Conservation (phyloP, 1,140 invertebrate genomes). For the Psix sp. region DNA sequence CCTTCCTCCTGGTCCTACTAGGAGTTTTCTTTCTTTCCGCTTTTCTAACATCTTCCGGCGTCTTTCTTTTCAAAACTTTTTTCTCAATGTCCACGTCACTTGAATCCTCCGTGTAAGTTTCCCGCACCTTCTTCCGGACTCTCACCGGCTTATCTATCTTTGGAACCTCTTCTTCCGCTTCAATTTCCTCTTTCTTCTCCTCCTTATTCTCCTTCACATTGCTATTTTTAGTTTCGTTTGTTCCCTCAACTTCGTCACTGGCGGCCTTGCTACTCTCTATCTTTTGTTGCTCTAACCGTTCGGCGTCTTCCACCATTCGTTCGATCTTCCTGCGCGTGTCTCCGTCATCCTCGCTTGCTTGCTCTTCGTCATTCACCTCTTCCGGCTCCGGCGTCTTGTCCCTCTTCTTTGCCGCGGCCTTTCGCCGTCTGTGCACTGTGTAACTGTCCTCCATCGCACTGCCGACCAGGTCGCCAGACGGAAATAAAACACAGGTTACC, state of each 20-base stretch:
- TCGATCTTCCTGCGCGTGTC: constrained; percentile 67
- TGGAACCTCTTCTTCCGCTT: constrained; percentile 17
- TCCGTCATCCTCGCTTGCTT: constrained; percentile 64
- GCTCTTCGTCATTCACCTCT: constrained; percentile 62
- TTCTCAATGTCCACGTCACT: constrained; percentile 63
- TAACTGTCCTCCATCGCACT: constrained; percentile 74
- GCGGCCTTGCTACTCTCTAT: constrained; percentile 1
- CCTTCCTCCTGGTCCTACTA: constrained; percentile 7
- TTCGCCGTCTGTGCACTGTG: constrained; percentile 71
- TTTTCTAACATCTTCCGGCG: constrained; percentile 55
- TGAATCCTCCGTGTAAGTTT: constrained; percentile 59
- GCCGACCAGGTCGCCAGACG: constrained; percentile 56
- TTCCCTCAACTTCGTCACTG: constrained; percentile 4
- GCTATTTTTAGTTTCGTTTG: constrained; percentile 27
- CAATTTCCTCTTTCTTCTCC: constrained; percentile 4
- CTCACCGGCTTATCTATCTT: constrained; percentile 33
- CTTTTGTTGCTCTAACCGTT: constrained; percentile 61
- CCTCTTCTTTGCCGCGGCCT: constrained; percentile 68
- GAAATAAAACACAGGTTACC: constrained; percentile 73
- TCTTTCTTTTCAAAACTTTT: constrained; percentile 51
- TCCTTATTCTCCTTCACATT: constrained; percentile 4
- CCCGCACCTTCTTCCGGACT: constrained; percentile 39
- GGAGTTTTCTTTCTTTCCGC: constrained; percentile 22
- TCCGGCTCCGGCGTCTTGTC: constrained; percentile 70
- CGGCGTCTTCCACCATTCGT: constrained; percentile 71